These are phyloP conservation scores for Aplochiton taeniatus DNA, from an alignment of 2,797 vertebrate genomes.

Conservation along the genomic window DNA sequence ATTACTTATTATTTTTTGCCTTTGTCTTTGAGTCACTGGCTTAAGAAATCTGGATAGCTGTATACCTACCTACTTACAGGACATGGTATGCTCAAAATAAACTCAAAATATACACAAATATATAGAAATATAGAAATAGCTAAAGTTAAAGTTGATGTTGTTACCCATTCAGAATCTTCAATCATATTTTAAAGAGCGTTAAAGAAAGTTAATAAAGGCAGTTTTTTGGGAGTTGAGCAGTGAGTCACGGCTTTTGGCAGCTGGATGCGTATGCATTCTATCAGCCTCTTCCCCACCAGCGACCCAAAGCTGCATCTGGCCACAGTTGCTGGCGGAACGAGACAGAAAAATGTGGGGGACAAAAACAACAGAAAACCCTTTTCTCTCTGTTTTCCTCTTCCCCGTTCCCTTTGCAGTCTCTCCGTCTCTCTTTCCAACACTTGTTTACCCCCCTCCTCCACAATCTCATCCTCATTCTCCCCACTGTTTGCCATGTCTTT, in stretches of 20 bases:
- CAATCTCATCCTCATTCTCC: too few relatives aligned
- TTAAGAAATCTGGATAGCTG: too few relatives aligned
- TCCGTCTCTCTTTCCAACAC: constrained; percentile 39
- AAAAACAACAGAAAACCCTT: constrained; percentile 63
- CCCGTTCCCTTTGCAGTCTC: constrained; percentile 36
- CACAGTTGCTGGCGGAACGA: constrained; percentile 53
- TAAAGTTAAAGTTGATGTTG: too few relatives aligned
- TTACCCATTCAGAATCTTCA: too few relatives aligned
- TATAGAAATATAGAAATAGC: too few relatives aligned
- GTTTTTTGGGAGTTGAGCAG: constrained; percentile 53
- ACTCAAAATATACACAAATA: too few relatives aligned
- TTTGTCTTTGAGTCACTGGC: too few relatives aligned
- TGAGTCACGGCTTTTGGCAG: constrained; percentile 53
- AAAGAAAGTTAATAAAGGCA: constrained; percentile 36
- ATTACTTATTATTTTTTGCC: too few relatives aligned
- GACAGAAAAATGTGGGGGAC: constrained; percentile 4
- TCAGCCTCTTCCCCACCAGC: constrained; percentile 58
- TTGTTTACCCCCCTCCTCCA: constrained; percentile 5
- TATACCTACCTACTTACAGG: too few relatives aligned
- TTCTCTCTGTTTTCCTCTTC: constrained; percentile 38
- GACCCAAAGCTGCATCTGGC: constrained; percentile 61
- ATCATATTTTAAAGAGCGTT: too few relatives aligned
- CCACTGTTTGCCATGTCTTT: constrained; percentile 1
- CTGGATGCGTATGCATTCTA: constrained; percentile 16
- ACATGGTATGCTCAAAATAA: too few relatives aligned